These are phyloP conservation scores for Mobula birostris DNA, from an alignment of 2,113 vertebrate genomes.

Conservation along the genomic window DNA sequence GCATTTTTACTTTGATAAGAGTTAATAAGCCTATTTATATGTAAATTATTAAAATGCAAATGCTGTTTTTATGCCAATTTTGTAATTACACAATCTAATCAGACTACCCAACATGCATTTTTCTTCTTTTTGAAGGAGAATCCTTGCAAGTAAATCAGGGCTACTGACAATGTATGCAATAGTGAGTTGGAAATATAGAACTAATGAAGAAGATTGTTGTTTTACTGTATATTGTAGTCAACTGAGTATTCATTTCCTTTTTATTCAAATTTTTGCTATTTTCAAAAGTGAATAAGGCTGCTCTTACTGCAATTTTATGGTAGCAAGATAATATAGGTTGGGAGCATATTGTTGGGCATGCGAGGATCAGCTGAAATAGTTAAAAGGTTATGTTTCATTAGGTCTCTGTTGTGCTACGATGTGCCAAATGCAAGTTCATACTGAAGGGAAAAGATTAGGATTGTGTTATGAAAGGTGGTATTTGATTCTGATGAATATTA, in stretches of 20 bases:
- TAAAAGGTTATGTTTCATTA: background rate
- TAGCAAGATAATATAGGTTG: background rate
- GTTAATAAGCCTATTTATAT: slow-evolving; percentile 5
- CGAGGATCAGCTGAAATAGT: too few species aligned
- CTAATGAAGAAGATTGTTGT: background rate
- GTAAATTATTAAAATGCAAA: background rate
- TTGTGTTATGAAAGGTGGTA: background rate
- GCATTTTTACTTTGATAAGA: slow-evolving; percentile 10
- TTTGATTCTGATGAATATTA: background rate
- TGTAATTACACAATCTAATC: background rate
- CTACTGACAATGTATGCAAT: background rate
- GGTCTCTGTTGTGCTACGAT: too few species aligned
- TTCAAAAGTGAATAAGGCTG: background rate
- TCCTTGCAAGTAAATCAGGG: background rate
- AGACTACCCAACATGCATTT: background rate
- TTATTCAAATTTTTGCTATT: background rate
- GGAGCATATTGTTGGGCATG: background rate
- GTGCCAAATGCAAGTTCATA: background rate
- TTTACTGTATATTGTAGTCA: background rate
- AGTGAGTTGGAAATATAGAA: background rate
- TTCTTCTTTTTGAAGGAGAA: background rate
- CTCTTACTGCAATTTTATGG: background rate
- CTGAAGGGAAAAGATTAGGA: background rate
- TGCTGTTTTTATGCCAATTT: slow-evolving; percentile 5
- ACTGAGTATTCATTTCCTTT: background rate